These are phyloP conservation scores for Heterohyrax brucei DNA, from an alignment of 2,797 vertebrate species.

Conservation along the genomic window DNA sequence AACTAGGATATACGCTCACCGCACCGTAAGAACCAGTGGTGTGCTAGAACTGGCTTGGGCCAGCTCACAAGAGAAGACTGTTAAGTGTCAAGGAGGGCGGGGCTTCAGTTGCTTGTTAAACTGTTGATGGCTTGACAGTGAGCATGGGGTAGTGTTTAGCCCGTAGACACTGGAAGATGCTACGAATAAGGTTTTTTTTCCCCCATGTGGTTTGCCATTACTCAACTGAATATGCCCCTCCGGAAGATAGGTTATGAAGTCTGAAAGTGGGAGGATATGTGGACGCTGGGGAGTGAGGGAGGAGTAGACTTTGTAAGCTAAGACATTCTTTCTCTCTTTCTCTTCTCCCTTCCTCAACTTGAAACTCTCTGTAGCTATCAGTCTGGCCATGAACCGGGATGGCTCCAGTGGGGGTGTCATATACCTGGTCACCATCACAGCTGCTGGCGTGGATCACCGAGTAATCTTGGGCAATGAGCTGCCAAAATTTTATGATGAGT, in stretches of 20 bases:
- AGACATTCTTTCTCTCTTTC: background rate
- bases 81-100: background rate
- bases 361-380: conserved; percentile 89
- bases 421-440: conserved; percentile 93
- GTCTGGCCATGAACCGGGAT: conserved; percentile 94
- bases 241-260: background rate
- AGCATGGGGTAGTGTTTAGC: background rate
- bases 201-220: background rate
- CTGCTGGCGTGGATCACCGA: conserved; percentile 91
- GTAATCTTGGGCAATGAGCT: conserved; percentile 93
- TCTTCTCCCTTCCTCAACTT: background rate
- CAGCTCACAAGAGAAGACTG: rapidly evolving
- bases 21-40: rapidly evolving
- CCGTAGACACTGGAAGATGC: background rate
- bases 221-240: background rate
- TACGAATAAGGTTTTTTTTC: background rate
- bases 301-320: background rate
- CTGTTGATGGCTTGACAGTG: background rate
- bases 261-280: background rate
- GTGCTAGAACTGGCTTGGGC: background rate
- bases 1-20: background rate
- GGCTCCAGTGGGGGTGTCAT: conserved; percentile 95
- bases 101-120: background rate
- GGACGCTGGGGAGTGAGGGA: background rate
- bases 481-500: conserved; percentile 93